phyloP scores from a whole-genome alignment of 2,888 invertebrate species.

The Parnassius smintheus region DNA sequence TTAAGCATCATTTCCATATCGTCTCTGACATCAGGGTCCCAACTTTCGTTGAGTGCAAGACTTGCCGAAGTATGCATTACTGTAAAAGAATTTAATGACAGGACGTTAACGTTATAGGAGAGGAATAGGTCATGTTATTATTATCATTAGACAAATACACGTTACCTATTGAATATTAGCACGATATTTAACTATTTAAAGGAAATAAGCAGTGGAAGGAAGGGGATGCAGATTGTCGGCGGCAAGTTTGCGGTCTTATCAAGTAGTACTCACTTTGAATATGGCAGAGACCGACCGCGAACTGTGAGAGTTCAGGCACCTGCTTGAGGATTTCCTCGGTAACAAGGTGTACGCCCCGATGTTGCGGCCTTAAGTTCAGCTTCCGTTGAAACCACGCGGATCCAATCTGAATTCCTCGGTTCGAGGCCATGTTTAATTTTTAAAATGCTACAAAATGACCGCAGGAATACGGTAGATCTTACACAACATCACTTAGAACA shows the following conservation, averaged over 20 bases:
- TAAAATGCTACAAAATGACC: slow-evolving; percentile 77
- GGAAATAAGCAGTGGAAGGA: slow-evolving; percentile 38
- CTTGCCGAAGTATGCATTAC: slow-evolving; percentile 99
- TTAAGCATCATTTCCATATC: slow-evolving; percentile 99
- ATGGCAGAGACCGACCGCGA: slow-evolving; percentile 97
- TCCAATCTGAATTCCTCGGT: slow-evolving; percentile 95
- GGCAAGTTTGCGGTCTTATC: slow-evolving; percentile 56
- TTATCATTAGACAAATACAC: too few relatives aligned
- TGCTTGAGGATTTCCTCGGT: slow-evolving; percentile 97
- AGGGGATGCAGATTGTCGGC: slow-evolving; percentile 49
- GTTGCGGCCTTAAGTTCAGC: slow-evolving; percentile 97
- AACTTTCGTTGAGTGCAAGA: slow-evolving; percentile 98
- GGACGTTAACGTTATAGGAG: too few relatives aligned
- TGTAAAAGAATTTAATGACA: slow-evolving; percentile 70
- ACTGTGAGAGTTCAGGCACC: slow-evolving; percentile 96
- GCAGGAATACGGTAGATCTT: slow-evolving; percentile 78
- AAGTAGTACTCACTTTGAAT: slow-evolving; percentile 94
- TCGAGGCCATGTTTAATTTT: slow-evolving; percentile 90
- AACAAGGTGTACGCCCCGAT: slow-evolving; percentile 97
- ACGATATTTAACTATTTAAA: slow-evolving; percentile 32
- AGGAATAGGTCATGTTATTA: too few relatives aligned
- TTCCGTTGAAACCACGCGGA: slow-evolving; percentile 99
- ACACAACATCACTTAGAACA: slow-evolving; percentile 80
- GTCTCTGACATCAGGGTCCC: slow-evolving; percentile 98
- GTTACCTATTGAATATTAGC: slow-evolving; percentile 13